These are phyloP conservation scores for Diabrotica balteata DNA, from an alignment of 2,888 invertebrate species.

Conservation along the genomic window DNA sequence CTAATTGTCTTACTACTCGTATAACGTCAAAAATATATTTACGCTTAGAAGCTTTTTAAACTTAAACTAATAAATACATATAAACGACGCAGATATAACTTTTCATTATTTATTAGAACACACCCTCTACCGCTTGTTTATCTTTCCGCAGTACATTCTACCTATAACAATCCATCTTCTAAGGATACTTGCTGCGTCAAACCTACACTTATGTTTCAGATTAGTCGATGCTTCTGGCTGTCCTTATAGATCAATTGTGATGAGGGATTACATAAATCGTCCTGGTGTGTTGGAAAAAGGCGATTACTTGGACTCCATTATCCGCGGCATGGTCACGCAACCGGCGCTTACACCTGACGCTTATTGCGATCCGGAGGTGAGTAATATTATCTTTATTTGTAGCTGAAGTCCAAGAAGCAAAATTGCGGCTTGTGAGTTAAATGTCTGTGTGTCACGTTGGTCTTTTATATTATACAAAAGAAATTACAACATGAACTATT, in stretches of 20 bases:
- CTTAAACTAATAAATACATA: neutral
- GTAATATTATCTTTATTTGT: constrained; percentile 28
- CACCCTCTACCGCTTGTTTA: neutral
- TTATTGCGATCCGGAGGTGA: constrained; percentile 76
- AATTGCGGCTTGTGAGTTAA: no score
- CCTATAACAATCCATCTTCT: no score
- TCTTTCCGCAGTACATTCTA: no score
- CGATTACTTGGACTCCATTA: constrained; percentile 72
- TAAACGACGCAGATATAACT: neutral
- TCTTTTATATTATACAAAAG: no score
- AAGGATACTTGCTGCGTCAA: no score
- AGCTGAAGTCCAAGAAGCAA: no score
- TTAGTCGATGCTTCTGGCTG: constrained; percentile 65
- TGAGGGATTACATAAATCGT: constrained; percentile 74
- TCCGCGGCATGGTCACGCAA: constrained; percentile 79
- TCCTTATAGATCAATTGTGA: constrained; percentile 59
- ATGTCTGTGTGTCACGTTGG: no score
- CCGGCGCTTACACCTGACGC: constrained; percentile 78
- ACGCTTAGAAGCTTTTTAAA: neutral
- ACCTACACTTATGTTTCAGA: constrained; percentile 54
- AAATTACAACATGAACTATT: no score
- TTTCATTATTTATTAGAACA: neutral
- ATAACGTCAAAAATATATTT: no score
- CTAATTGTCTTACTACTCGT: no score
- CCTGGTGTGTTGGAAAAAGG: constrained; percentile 70